These are phyloP conservation scores for Embidobia sp. DNA, from an alignment of 2,888 invertebrate genomes.

Conservation along the genomic window DNA sequence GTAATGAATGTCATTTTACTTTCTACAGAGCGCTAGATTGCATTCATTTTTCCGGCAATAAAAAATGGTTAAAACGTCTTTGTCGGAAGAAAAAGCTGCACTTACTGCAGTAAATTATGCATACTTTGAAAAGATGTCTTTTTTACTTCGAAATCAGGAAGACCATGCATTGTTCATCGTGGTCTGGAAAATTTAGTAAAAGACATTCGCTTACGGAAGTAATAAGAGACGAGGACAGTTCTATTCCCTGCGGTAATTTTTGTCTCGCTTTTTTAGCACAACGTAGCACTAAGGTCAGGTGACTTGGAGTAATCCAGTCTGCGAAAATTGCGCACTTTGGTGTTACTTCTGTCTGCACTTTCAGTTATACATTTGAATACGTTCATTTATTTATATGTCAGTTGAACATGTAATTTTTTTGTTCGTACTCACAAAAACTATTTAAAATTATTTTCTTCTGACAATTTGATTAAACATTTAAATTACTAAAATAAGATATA, in stretches of 20 bases:
- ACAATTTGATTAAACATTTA: no score
- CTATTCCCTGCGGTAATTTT: conserved; percentile 11
- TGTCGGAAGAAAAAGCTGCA: neutral
- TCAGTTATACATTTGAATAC: neutral
- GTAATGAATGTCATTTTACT: no score
- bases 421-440: neutral
- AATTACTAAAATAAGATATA: no score
- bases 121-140: conserved; percentile 1
- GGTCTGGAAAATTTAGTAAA: conserved; percentile 5
- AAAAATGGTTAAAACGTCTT: neutral
- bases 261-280: neutral
- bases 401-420: neutral
- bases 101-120: neutral
- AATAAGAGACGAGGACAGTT: conserved; percentile 8
- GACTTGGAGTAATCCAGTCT: neutral
- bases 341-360: neutral
- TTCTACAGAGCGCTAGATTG: no score
- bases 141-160: conserved; percentile 11
- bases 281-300: neutral
- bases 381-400: neutral
- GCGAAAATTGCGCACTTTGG: conserved; percentile 5
- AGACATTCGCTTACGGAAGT: neutral
- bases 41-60: neutral
- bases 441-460: no score
- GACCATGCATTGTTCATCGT: conserved; percentile 11